A percentile compares a stretch with the other conserved stretches of the same genome.
Evolutionary conservation across 1,140 invertebrate genomes (phyloP).

Genomic region (Bemisia tabaci): DNA sequence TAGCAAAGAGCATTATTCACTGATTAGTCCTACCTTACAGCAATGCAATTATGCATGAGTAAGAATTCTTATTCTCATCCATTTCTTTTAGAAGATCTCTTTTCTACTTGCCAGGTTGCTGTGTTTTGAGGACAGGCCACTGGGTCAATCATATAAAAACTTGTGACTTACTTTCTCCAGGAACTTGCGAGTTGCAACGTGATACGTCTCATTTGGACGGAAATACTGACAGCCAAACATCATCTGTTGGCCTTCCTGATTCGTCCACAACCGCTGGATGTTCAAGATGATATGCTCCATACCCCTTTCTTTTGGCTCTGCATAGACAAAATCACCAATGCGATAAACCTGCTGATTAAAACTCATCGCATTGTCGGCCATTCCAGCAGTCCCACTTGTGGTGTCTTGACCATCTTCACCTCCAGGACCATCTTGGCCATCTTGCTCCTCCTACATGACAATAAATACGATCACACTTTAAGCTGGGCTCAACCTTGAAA

Average conservation of each 20-base stretch:
- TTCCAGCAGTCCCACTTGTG: slow-evolving; percentile 15
- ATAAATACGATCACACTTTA: no score
- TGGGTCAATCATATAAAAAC: no score
- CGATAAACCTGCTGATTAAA: slow-evolving; percentile 54
- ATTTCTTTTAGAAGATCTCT: no score
- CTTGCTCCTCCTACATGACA: slow-evolving; percentile 15
- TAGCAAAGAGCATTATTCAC: no score
- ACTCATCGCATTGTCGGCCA: slow-evolving; percentile 24
- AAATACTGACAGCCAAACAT: slow-evolving; percentile 80
- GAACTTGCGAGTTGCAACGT: slow-evolving; percentile 88
- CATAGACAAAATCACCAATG: slow-evolving; percentile 83
- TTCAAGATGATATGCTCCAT: slow-evolving; percentile 73
- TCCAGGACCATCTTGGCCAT: slow-evolving; percentile 12
- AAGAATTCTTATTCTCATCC: no score
- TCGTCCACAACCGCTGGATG: slow-evolving; percentile 77
- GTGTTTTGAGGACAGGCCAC: no score
- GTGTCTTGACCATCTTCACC: no score
- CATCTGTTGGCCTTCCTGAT: slow-evolving; percentile 68
- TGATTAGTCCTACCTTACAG: no score
- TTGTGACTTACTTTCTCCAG: slow-evolving; percentile 52
- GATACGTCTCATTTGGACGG: slow-evolving; percentile 86
- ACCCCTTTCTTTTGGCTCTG: slow-evolving; percentile 62
- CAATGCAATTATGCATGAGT: no score
- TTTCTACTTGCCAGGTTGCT: no score
- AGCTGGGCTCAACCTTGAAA: no score